phyloP scores from a whole-genome alignment of 2,113 vertebrate genomes.

The Corvus hawaiiensis region DNA sequence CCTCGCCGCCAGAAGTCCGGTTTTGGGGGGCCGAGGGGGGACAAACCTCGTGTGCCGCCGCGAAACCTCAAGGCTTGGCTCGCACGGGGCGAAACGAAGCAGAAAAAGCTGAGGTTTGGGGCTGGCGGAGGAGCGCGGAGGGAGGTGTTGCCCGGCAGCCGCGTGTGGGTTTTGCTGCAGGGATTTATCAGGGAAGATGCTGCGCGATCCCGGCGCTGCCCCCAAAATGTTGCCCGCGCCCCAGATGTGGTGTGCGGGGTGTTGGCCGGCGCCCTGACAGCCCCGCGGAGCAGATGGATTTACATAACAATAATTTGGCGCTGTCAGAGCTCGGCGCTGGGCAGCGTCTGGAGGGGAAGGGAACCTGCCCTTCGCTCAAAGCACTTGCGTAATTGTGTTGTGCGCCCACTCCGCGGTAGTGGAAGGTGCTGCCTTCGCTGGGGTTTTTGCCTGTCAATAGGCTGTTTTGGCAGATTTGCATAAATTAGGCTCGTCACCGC shows the following conservation, averaged over 20 bases:
- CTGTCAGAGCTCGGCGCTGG: neutral
- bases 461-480: neutral
- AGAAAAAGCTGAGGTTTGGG: neutral
- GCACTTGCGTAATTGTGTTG: slow-evolving; percentile 8
- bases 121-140: neutral
- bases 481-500: neutral
- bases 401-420: neutral
- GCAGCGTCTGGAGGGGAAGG: neutral
- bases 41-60: neutral
- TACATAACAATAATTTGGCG: neutral
- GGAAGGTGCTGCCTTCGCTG: neutral
- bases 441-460: neutral
- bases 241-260: neutral
- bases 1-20: no score
- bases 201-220: neutral
- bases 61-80: neutral
- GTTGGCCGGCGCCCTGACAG: neutral
- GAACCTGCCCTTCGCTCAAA: neutral
- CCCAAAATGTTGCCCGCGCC: neutral
- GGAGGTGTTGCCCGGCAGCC: neutral
- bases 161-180: slow-evolving; percentile 49
- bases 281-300: neutral
- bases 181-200: slow-evolving; percentile 36
- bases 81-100: neutral
- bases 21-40: neutral